A percentile compares a stretch with the other conserved stretches of the same genome.
These are phyloP conservation scores for Apteryx mantelli DNA, from an alignment of 2,113 vertebrate species.

Conservation along the genomic window DNA sequence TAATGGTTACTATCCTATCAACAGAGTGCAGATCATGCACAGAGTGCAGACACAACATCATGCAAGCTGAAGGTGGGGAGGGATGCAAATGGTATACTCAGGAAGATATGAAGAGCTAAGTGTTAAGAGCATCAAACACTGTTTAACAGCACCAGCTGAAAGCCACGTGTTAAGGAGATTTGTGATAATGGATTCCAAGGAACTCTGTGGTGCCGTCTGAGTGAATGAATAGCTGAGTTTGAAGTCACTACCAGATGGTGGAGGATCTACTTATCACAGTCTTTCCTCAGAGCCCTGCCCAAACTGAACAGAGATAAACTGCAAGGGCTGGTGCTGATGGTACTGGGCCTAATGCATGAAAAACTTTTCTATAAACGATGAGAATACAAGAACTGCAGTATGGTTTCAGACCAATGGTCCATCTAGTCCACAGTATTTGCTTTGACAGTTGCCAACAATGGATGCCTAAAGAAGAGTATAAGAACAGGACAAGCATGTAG, in stretches of 20 bases:
- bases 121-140: fast-evolving
- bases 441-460: neutral
- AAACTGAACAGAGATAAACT: neutral
- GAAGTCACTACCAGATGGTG: neutral
- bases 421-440: neutral
- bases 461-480: neutral
- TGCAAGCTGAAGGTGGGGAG: neutral
- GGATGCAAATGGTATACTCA: neutral
- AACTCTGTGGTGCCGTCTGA: neutral
- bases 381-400: neutral
- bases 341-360: neutral
- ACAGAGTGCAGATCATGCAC: neutral
- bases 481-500: neutral
- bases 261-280: fast-evolving
- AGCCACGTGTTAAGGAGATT: neutral
- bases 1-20: neutral
- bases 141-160: neutral
- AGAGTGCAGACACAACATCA: neutral
- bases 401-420: neutral
- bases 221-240: neutral
- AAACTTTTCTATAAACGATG: neutral
- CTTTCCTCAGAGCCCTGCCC: neutral
- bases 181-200: neutral
- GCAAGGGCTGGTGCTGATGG: neutral
- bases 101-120: neutral